Percentiles rank a stretch among this genome's conserved stretches.
Evolutionary conservation across 2,113 vertebrate genomes (phyloP).

Genomic region (Onychorhynchus coronatus): DNA sequence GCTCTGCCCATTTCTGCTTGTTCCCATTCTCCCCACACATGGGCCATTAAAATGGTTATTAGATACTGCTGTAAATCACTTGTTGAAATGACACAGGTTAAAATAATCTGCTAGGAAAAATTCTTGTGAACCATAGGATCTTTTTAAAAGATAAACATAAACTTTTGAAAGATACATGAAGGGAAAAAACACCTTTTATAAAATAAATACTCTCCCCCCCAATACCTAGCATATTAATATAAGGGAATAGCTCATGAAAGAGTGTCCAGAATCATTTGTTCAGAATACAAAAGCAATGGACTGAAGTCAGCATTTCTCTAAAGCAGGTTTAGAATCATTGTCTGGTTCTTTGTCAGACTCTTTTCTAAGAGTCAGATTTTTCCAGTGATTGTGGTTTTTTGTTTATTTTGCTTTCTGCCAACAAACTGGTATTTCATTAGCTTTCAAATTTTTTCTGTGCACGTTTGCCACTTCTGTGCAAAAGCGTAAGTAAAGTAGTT

Average conservation of each 20-base stretch:
- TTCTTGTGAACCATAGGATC: neutral
- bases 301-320: neutral
- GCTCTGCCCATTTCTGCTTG: neutral
- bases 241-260: neutral
- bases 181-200: neutral
- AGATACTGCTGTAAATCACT: neutral
- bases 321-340: neutral
- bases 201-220: neutral
- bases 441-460: neutral
- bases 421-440: neutral
- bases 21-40: neutral
- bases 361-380: neutral
- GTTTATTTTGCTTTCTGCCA: neutral
- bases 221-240: neutral
- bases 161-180: neutral
- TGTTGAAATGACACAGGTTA: neutral
- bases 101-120: neutral
- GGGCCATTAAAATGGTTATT: neutral
- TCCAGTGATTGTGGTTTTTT: neutral
- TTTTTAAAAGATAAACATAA: neutral
- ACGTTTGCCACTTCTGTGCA: neutral
- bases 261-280: neutral
- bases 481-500: neutral
- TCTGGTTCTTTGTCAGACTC: neutral
- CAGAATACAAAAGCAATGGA: neutral